Evolutionary conservation across 2,888 invertebrate species (phyloP), one percentile per base, ranked within the genome.

Genomic region (Cetonia aurata): DNA sequence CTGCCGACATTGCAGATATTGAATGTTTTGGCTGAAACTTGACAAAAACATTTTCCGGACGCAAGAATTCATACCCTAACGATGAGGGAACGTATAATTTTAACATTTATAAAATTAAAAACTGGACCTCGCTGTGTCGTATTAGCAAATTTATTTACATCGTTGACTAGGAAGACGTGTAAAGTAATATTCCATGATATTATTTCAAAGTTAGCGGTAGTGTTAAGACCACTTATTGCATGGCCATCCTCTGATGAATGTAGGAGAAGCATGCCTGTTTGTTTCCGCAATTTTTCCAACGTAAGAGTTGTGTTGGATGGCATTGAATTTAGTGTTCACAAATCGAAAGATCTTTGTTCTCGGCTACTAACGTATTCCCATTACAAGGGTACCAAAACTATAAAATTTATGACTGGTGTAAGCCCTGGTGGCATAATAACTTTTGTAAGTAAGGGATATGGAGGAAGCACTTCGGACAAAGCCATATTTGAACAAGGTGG

Each of bases 251-350:
- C 42, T 15, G 48, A 71, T 15, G 33, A 33, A 52, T 53, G 46
- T 53, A 37, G 25, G 52, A 12, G 6, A 9, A 78, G 75, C 71
- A 71, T 76, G 44, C 77, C 77, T 2, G 62, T 55, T 41, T 76
- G 76, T 71, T 79, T 78, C 66, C 10, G 75, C 57, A 71, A 73
- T 1, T 79, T 75, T 72, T 44, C 68, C 17, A 73, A 72, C 55
- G 72, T 74, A 10, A 71, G 73, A 13, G 70, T 77, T 17, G 74
- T 78, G 0, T 52, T 79, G 12, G 77, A 79, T 70, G 78, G 77
- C 59, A 76, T 75, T 0, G 79, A 79, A 60, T 69, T 78, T 44
- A 46, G 56, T 42, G 68, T 76, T 17, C 72, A 77, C 62, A 71
- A 65, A 25, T 74, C 77, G 6, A 74, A 74, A 19, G 72, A 71